These are phyloP conservation scores for Diplolepis rosae DNA, from an alignment of 2,888 invertebrate species.

Conservation along the genomic window DNA sequence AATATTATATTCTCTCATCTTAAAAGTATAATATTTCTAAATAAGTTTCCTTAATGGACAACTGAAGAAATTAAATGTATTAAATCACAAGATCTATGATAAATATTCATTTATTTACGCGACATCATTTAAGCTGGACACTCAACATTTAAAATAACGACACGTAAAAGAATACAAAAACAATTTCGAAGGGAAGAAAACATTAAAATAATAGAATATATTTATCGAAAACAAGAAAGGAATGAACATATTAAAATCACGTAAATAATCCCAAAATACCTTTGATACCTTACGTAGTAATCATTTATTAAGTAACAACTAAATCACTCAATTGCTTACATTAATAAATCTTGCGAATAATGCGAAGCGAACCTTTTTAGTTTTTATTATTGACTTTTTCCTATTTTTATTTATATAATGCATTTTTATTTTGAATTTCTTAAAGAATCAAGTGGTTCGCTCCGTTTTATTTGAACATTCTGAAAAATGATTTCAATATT, in stretches of 20 bases:
- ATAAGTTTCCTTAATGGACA: too few relatives aligned
- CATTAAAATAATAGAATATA: background rate
- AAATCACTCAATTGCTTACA: constrained; percentile 29
- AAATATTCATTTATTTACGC: constrained; percentile 21
- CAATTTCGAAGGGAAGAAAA: background rate
- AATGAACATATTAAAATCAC: background rate
- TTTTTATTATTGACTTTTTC: background rate
- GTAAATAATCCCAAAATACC: constrained; percentile 23
- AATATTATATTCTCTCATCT: too few relatives aligned
- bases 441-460: background rate
- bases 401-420: background rate
- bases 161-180: background rate
- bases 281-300: constrained; percentile 23
- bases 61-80: too few relatives aligned
- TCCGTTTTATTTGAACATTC: background rate
- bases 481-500: background rate
- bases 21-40: too few relatives aligned
- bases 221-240: background rate
- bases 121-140: background rate
- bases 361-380: background rate
- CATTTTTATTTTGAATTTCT: background rate
- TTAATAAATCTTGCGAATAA: constrained; percentile 3
- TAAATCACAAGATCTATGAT: constrained; percentile 9
- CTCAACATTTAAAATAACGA: background rate
- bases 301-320: constrained; percentile 25